phyloP scores from a whole-genome alignment of 2,888 invertebrate species.

The Machimus atricapillus region DNA sequence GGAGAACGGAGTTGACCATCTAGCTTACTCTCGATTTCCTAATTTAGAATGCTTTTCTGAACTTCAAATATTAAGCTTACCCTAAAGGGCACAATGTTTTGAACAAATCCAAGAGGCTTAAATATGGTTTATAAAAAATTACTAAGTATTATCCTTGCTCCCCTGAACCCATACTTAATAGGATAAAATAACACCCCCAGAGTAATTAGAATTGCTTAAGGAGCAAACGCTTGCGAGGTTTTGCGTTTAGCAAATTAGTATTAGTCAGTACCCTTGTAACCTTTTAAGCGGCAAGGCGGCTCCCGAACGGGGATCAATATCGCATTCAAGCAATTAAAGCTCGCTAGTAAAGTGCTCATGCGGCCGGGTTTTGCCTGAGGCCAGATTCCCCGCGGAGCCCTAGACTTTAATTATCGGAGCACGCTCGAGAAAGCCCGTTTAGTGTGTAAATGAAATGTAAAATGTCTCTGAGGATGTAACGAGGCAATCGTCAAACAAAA shows the following conservation, averaged over 20 bases:
- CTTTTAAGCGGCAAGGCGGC: neutral
- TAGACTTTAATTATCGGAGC: conserved; percentile 15
- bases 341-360: neutral
- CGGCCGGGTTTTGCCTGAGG: neutral
- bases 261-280: neutral
- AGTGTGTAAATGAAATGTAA: conserved; percentile 22
- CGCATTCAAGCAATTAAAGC: neutral
- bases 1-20: too few relatives aligned
- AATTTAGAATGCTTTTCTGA: too few relatives aligned
- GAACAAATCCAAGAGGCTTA: neutral
- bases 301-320: neutral
- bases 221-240: neutral
- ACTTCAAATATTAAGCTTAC: too few relatives aligned
- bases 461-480: conserved; percentile 22
- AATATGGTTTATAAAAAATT: neutral
- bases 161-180: neutral
- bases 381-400: neutral
- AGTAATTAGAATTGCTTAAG: neutral
- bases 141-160: neutral
- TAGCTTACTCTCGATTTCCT: too few relatives aligned
- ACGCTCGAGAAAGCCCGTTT: conserved; percentile 6
- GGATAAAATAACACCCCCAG: neutral
- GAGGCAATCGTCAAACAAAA: conserved; percentile 25
- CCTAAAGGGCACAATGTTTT: too few relatives aligned
- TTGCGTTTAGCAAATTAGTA: neutral